phyloP scores from a whole-genome alignment of 2,797 vertebrate genomes.

The Oreochromis grahami region DNA sequence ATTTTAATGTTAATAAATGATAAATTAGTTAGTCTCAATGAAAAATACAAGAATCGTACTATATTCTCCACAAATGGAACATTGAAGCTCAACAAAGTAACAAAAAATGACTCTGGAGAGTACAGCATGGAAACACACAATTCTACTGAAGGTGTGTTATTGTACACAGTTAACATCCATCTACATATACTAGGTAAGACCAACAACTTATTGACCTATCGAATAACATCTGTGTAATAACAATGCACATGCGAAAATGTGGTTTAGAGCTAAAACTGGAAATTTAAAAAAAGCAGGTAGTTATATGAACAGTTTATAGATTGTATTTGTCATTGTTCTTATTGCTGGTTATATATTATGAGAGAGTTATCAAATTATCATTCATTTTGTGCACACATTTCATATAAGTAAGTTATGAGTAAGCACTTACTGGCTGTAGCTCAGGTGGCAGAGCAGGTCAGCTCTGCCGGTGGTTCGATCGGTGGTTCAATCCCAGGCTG shows the following conservation, averaged over 20 bases:
- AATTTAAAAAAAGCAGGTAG: neutral
- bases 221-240: neutral
- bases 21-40: rapidly evolving
- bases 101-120: neutral
- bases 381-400: no score
- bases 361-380: no score
- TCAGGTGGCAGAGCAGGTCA: no score
- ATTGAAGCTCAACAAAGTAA: rapidly evolving
- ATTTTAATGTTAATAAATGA: neutral
- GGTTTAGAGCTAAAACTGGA: rapidly evolving
- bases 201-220: neutral
- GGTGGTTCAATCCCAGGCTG: no score
- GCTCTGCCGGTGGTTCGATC: no score
- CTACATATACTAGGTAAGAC: neutral
- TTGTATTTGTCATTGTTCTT: no score
- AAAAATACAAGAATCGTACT: neutral
- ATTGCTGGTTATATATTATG: no score
- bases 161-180: neutral
- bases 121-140: neutral
- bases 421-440: neutral
- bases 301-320: neutral
- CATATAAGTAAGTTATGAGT: rapidly evolving
- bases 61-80: neutral
- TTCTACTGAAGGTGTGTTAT: rapidly evolving
- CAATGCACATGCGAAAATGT: rapidly evolving